A percentile compares a stretch with the other conserved stretches of the same genome.
phyloP scores from a whole-genome alignment of 2,797 vertebrate genomes.

The Vireo griseus region DNA sequence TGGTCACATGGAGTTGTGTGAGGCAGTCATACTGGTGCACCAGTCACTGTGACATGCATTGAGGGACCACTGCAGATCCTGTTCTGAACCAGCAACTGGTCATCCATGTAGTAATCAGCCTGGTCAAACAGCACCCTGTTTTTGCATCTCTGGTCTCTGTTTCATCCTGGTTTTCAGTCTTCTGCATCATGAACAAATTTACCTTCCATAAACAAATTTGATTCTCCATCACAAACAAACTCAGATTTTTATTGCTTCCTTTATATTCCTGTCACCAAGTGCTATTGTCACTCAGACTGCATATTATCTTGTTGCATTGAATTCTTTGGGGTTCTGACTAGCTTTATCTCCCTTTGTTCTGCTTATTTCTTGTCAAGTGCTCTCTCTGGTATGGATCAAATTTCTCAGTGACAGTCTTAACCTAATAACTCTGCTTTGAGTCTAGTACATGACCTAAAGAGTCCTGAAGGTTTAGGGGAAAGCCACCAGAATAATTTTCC shows the following conservation, averaged over 20 bases:
- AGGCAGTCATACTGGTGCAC: not conserved
- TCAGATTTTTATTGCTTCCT: not conserved
- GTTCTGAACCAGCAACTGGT: not conserved
- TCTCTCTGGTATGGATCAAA: not conserved
- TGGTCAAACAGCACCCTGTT: not conserved
- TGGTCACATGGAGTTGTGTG: not conserved
- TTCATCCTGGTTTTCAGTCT: not conserved
- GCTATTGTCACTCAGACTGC: not conserved
- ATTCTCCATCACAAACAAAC: not conserved
- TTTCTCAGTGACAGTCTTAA: not conserved
- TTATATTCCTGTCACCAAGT: not conserved
- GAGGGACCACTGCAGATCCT: not conserved
- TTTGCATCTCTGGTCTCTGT: not conserved
- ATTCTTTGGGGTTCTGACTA: not conserved
- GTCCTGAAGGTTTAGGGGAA: not conserved
- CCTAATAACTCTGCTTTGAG: not conserved
- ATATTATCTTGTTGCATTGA: not conserved
- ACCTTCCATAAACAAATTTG: not conserved
- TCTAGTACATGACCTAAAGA: not conserved
- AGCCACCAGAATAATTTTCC: not conserved
- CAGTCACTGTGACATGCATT: not conserved
- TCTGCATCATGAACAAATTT: not conserved
- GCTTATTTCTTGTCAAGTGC: not conserved
- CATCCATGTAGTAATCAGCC: not conserved
- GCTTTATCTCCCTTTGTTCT: not conserved